A percentile compares a stretch with the other conserved stretches of the same genome.
Evolutionary conservation across 2,888 invertebrate species (phyloP).

Genomic region (Eristalis arbustorum): DNA sequence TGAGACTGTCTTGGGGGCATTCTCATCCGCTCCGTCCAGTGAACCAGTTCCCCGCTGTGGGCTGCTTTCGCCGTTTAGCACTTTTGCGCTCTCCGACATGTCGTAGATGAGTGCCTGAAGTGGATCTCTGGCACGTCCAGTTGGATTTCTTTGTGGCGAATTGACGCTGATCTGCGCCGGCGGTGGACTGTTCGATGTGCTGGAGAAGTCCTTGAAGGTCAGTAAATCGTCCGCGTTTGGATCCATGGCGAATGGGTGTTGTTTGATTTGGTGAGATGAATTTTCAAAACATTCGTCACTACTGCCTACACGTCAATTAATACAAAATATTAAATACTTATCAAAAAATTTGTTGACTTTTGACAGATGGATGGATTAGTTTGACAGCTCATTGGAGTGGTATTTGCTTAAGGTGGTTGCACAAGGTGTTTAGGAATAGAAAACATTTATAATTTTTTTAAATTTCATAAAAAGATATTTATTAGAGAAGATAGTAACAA

Average conservation of each 20-base stretch:
- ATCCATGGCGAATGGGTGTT: slow-evolving; percentile 31
- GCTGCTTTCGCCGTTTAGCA: slow-evolving; percentile 61
- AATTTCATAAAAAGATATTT: too few relatives aligned
- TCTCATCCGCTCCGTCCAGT: slow-evolving; percentile 36
- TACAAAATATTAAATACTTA: not conserved
- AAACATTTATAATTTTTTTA: too few relatives aligned
- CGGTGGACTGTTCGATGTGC: slow-evolving; percentile 81
- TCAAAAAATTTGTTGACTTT: not conserved
- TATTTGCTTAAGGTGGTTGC: not conserved
- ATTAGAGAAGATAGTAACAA: too few relatives aligned
- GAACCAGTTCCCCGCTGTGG: slow-evolving; percentile 42
- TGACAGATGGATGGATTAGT: not conserved
- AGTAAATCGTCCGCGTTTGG: slow-evolving; percentile 82
- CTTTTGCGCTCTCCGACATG: slow-evolving; percentile 76
- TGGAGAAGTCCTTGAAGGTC: slow-evolving; percentile 88
- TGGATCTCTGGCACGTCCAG: slow-evolving; percentile 74
- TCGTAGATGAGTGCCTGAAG: slow-evolving; percentile 79
- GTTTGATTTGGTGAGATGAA: not conserved
- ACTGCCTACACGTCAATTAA: slow-evolving; percentile 30
- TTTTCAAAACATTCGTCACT: slow-evolving; percentile 4
- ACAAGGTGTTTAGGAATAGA: not conserved
- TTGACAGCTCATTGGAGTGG: not conserved
- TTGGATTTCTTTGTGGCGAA: slow-evolving; percentile 81
- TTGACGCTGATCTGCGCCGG: slow-evolving; percentile 86
- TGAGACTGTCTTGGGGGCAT: slow-evolving; percentile 82